Percentiles rank a stretch among this genome's conserved stretches.
These are phyloP conservation scores for Calliopum simillimum DNA, from an alignment of 2,888 invertebrate species.

Conservation along the genomic window DNA sequence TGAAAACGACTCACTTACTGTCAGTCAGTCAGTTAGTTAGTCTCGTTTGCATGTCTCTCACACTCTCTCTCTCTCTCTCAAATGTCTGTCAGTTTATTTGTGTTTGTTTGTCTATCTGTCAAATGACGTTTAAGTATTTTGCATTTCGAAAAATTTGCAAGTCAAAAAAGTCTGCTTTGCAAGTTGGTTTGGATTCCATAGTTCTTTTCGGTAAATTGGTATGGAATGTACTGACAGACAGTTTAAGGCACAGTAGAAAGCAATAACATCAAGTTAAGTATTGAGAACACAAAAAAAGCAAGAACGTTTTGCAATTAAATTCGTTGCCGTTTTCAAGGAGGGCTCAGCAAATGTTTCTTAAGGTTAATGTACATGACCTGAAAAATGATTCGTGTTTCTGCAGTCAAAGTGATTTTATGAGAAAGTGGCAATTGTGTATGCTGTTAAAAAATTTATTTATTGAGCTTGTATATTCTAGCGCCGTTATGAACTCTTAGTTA, in stretches of 20 bases:
- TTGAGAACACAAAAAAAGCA: background rate
- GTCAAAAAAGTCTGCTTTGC: background rate
- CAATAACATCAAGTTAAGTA: background rate
- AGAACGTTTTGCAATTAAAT: background rate
- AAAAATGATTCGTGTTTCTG: too few species aligned
- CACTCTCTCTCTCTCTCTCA: too few species aligned
- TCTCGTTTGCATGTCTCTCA: background rate
- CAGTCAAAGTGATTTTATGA: too few species aligned
- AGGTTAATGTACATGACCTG: too few species aligned
- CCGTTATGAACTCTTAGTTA: too few species aligned
- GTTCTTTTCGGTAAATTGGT: background rate
- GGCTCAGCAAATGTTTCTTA: too few species aligned
- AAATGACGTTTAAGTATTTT: constrained; percentile 8
- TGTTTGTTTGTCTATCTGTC: too few species aligned
- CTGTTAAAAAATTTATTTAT: too few species aligned
- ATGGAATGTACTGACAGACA: background rate
- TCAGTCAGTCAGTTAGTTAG: background rate
- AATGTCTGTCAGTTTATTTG: background rate
- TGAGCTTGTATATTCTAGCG: too few species aligned
- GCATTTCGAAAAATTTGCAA: constrained; percentile 25
- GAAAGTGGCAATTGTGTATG: too few species aligned
- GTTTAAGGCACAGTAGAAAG: background rate
- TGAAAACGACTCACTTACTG: background rate
- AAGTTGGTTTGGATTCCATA: too few species aligned
- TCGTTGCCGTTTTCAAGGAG: too few species aligned